phyloP scores from a whole-genome alignment of 2,797 vertebrate genomes.

The Manis javanica region DNA sequence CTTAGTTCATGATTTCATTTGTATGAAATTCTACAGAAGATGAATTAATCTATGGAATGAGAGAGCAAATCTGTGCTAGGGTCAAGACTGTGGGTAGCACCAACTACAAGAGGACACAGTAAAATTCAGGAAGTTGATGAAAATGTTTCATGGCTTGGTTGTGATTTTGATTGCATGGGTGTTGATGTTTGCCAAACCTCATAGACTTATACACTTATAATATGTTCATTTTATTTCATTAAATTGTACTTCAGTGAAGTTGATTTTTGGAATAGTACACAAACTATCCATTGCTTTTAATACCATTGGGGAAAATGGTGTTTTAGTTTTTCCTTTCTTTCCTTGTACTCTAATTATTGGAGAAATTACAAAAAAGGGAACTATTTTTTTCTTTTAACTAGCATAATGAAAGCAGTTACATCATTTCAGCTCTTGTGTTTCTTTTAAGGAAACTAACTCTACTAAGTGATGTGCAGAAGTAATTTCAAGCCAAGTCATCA shows the following conservation, averaged over 20 bases:
- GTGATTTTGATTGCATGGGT: neutral
- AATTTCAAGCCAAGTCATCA: slow-evolving; percentile 58
- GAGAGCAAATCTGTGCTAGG: neutral
- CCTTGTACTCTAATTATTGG: neutral
- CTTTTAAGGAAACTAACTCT: slow-evolving; percentile 68
- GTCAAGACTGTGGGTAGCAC: neutral
- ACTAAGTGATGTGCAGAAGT: slow-evolving; percentile 38
- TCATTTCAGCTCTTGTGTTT: slow-evolving; percentile 67
- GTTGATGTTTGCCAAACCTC: neutral
- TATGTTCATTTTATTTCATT: neutral
- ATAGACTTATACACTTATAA: neutral
- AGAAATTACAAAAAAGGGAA: slow-evolving; percentile 32
- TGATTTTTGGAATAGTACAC: neutral
- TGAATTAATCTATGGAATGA: neutral
- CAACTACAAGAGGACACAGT: neutral
- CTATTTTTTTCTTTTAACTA: slow-evolving; percentile 59
- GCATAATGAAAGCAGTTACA: slow-evolving; percentile 62
- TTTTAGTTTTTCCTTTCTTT: slow-evolving; percentile 26
- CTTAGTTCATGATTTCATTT: neutral
- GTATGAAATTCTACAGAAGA: neutral
- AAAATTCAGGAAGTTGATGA: neutral
- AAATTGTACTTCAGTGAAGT: neutral
- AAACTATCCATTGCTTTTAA: neutral
- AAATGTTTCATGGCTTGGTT: neutral
- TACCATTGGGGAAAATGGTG: neutral